Conservation (phyloP, 2,113 vertebrate species). For the Balaeniceps rex region DNA sequence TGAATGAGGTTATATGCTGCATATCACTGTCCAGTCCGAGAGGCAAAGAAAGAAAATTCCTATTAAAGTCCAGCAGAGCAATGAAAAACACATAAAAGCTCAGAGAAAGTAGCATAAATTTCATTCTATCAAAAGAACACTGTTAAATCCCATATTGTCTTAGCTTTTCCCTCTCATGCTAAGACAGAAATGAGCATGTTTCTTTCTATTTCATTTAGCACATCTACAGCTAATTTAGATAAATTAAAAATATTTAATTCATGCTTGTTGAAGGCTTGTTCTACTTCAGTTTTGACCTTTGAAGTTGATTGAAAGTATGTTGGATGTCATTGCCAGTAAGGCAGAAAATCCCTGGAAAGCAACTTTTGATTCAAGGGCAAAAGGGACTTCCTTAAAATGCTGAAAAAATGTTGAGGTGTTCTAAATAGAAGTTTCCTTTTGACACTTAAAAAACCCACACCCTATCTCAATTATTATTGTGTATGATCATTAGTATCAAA, state of each 20-base stretch:
- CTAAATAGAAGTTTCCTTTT: neutral
- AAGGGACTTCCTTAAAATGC: neutral
- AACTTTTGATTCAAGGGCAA: neutral
- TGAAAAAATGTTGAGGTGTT: neutral
- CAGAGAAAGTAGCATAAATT: neutral
- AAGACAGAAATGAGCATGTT: neutral
- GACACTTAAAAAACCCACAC: neutral
- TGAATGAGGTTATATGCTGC: neutral
- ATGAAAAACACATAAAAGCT: neutral
- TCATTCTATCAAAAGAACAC: neutral
- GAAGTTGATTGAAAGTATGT: neutral
- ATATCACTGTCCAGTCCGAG: neutral
- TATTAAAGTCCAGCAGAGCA: neutral
- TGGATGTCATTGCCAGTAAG: neutral
- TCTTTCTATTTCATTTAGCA: neutral
- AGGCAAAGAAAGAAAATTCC: neutral
- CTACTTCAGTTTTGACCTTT: conserved; percentile 11
- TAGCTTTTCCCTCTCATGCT: neutral
- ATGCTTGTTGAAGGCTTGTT: neutral
- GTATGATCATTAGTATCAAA: neutral
- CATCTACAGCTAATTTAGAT: neutral
- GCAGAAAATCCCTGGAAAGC: neutral
- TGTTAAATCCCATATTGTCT: neutral
- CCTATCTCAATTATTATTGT: neutral
- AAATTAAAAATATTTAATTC: neutral